Percentiles rank a stretch among this genome's conserved stretches.
phyloP scores from a whole-genome alignment of 2,797 vertebrate species.

The Pristis pectinata region DNA sequence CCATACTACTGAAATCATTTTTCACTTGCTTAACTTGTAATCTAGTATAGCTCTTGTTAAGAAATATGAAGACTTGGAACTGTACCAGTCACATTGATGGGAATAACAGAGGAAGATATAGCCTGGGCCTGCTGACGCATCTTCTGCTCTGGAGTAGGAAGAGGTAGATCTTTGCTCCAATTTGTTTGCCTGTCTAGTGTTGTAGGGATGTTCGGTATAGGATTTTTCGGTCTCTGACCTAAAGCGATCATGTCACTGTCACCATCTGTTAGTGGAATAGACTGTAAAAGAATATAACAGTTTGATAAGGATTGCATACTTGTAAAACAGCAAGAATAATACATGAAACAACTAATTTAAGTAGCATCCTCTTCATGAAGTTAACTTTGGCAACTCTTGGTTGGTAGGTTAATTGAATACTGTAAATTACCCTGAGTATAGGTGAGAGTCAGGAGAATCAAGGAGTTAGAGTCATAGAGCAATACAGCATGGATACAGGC shows the following conservation, averaged over 20 bases:
- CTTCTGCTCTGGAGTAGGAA: slow-evolving; percentile 93
- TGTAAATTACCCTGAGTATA: no score
- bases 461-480: no score
- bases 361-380: neutral
- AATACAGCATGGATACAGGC: no score
- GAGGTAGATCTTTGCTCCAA: slow-evolving; percentile 88
- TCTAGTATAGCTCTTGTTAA: neutral
- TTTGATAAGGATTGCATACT: slow-evolving; percentile 1
- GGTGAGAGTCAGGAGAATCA: no score
- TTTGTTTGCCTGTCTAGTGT: slow-evolving; percentile 99
- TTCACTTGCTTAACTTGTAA: neutral
- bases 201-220: slow-evolving; percentile 87
- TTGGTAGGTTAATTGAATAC: no score
- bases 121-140: slow-evolving; percentile 90
- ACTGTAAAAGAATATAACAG: slow-evolving; percentile 68
- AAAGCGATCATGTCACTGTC: slow-evolving; percentile 78
- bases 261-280: slow-evolving; percentile 72
- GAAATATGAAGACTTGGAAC: slow-evolving; percentile 37
- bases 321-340: neutral
- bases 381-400: neutral
- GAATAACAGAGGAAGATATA: slow-evolving; percentile 90
- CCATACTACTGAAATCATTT: neutral
- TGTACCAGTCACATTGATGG: slow-evolving; percentile 98
- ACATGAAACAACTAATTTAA: neutral
- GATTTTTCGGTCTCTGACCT: slow-evolving; percentile 85